phyloP scores from a whole-genome alignment of 2,888 invertebrate genomes.

The Eudemis profundana region DNA sequence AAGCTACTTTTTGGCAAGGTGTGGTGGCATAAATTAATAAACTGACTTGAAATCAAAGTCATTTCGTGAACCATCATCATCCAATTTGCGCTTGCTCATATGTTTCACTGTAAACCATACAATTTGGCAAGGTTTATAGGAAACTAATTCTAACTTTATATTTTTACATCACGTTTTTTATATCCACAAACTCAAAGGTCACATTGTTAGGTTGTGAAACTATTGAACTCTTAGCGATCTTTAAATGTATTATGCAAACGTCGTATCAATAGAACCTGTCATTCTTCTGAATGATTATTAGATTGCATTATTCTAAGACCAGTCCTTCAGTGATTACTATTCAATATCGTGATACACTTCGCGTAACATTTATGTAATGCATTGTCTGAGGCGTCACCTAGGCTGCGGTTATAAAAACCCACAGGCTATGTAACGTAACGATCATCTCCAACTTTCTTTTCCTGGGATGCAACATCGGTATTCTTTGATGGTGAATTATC shows the following conservation, averaged over 20 bases:
- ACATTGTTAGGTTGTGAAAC: background rate
- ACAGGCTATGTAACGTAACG: slow-evolving; percentile 55
- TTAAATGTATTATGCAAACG: slow-evolving; percentile 25
- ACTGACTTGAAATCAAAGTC: no score
- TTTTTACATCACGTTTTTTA: background rate
- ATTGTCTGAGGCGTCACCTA: slow-evolving; percentile 61
- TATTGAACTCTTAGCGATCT: slow-evolving; percentile 3
- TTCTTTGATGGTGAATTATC: no score
- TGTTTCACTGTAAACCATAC: no score
- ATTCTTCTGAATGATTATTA: slow-evolving; percentile 7
- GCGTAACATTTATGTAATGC: slow-evolving; percentile 62
- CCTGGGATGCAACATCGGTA: slow-evolving; percentile 37
- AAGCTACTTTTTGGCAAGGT: no score
- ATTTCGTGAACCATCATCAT: no score
- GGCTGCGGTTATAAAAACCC: slow-evolving; percentile 53
- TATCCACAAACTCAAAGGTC: background rate
- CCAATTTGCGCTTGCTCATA: no score
- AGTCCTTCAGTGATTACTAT: slow-evolving; percentile 31
- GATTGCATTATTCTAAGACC: slow-evolving; percentile 23
- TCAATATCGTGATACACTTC: slow-evolving; percentile 52
- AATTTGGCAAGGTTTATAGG: no score
- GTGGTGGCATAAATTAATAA: no score
- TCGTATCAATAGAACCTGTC: slow-evolving; percentile 4
- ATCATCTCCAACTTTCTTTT: slow-evolving; percentile 68
- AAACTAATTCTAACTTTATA: no score